A percentile compares a stretch with the other conserved stretches of the same genome.
Conservation (phyloP, 2,113 vertebrate genomes). For the Hippopotamus amphibius region DNA sequence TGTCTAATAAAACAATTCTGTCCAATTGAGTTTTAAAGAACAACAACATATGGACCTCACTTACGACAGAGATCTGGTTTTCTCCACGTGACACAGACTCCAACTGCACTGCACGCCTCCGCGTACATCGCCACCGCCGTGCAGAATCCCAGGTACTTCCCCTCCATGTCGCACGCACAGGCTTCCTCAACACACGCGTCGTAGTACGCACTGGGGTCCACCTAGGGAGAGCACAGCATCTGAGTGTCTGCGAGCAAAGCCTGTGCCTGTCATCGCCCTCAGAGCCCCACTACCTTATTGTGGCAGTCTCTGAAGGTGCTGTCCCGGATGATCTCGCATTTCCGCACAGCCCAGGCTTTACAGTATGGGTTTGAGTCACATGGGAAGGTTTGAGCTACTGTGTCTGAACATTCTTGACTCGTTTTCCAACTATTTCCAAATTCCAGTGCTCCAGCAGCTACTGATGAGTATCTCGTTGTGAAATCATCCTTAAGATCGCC, state of each 20-base stretch:
- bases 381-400: conserved; percentile 87
- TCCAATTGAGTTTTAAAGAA: not conserved
- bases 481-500: conserved; percentile 90
- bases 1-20: not conserved
- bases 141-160: conserved; percentile 92
- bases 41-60: conserved; percentile 64
- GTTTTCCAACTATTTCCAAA: conserved; percentile 93
- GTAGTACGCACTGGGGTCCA: conserved; percentile 89
- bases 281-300: conserved; percentile 83
- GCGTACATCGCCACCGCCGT: conserved; percentile 91
- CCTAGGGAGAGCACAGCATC: conserved; percentile 80
- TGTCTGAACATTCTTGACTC: conserved; percentile 87
- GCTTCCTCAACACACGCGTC: conserved; percentile 90
- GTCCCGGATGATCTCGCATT: conserved; percentile 89
- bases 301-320: conserved; percentile 90
- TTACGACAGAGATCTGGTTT: conserved; percentile 92
- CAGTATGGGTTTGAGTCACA: conserved; percentile 92
- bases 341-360: conserved; percentile 89
- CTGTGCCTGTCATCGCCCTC: rapidly evolving
- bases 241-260: not conserved
- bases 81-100: conserved; percentile 90
- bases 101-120: conserved; percentile 88
- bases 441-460: conserved; percentile 81
- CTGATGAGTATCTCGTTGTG: conserved; percentile 82
- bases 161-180: conserved; percentile 91